Evolutionary conservation across 2,888 invertebrate genomes (phyloP).

Genomic region (Enchytraeus crypticus): DNA sequence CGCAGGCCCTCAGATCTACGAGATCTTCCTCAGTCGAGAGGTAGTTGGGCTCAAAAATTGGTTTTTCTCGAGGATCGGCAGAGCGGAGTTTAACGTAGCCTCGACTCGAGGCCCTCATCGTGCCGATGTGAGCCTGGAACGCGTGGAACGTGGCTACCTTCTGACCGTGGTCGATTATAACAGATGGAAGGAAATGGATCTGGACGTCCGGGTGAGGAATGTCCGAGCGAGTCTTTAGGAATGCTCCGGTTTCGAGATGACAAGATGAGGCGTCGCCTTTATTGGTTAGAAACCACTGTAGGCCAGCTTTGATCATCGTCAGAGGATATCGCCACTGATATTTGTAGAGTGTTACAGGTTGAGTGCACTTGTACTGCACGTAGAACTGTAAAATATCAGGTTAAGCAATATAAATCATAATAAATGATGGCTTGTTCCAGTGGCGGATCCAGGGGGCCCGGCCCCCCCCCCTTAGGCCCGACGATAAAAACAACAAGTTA

Average conservation of each 20-base stretch:
- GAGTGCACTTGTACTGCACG: conserved; percentile 48
- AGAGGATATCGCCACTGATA: conserved; percentile 53
- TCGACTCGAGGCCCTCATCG: conserved; percentile 71
- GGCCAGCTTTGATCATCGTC: conserved; percentile 51
- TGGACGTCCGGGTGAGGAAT: conserved; percentile 51
- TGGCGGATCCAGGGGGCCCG: too few relatives aligned
- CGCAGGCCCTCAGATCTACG: conserved; percentile 35
- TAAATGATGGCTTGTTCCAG: too few relatives aligned
- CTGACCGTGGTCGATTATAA: conserved; percentile 52
- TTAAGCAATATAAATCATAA: too few relatives aligned
- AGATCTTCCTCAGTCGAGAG: conserved; percentile 59
- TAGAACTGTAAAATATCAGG: too few relatives aligned
- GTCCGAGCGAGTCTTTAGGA: conserved; percentile 45
- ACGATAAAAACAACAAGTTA: too few relatives aligned
- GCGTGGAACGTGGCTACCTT: conserved; percentile 49
- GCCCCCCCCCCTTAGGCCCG: too few relatives aligned
- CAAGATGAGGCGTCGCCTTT: conserved; percentile 50
- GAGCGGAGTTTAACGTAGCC: conserved; percentile 71
- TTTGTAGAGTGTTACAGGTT: conserved; percentile 51
- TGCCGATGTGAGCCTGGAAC: conserved; percentile 51
- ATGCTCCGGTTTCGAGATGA: conserved; percentile 52
- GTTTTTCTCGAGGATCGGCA: conserved; percentile 67
- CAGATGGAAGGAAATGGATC: conserved; percentile 52
- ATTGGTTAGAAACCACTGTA: conserved; percentile 48
- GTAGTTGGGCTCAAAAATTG: conserved; percentile 84